Evolutionary conservation across 2,113 vertebrate species (phyloP).

Genomic region (human (Homo sapiens)): DNA sequence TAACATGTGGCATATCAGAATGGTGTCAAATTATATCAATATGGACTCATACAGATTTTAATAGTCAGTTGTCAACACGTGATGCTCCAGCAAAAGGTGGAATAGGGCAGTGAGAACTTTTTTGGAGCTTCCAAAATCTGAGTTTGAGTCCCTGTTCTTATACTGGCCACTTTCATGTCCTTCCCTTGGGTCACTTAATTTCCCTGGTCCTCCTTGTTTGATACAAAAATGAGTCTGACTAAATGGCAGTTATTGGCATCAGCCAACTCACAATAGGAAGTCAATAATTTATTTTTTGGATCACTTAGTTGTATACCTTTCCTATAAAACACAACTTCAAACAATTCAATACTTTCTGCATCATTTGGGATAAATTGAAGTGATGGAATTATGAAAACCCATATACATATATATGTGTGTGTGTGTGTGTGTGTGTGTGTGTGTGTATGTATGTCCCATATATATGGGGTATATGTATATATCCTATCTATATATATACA

Average conservation of each 20-base stretch:
- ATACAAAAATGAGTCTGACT: neutral
- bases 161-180: neutral
- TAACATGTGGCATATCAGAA: neutral
- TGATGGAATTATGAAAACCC: neutral
- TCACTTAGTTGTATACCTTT: neutral
- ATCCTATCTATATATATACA: too few relatives aligned
- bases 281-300: neutral
- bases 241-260: neutral
- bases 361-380: neutral
- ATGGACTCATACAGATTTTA: neutral
- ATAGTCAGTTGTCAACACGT: neutral
- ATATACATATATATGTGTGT: too few relatives aligned
- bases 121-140: neutral
- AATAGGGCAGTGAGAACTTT: neutral
- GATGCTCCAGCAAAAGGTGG: neutral
- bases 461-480: too few relatives aligned
- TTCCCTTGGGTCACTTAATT: neutral
- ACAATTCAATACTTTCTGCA: neutral
- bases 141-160: neutral
- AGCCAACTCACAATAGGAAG: neutral
- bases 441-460: too few relatives aligned
- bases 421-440: too few relatives aligned
- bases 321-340: neutral
- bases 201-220: neutral
- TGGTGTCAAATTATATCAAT: neutral